phyloP scores from a whole-genome alignment of 1,140 invertebrate genomes.

The Achatina immaculata region DNA sequence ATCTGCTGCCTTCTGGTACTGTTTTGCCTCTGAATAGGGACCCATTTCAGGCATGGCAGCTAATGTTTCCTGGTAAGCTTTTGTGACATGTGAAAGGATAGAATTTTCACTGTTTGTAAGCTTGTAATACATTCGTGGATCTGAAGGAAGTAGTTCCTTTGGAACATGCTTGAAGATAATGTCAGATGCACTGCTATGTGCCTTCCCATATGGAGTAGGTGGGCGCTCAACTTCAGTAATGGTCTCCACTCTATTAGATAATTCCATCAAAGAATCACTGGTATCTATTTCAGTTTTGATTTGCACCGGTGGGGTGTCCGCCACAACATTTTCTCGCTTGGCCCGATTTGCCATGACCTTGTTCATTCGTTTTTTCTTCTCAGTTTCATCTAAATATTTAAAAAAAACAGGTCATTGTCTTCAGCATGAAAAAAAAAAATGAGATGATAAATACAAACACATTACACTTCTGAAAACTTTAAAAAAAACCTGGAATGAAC shows the following conservation, averaged over 20 bases:
- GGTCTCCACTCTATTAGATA: neutral
- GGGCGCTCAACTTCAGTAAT: slow-evolving; percentile 26
- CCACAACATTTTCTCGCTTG: slow-evolving; percentile 10
- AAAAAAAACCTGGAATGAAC: too few species aligned
- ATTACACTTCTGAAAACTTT: too few species aligned
- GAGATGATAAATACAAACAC: too few species aligned
- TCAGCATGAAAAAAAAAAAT: too few species aligned
- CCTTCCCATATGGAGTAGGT: slow-evolving; percentile 27
- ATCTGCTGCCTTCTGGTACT: slow-evolving; percentile 56
- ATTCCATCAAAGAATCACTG: neutral
- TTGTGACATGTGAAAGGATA: slow-evolving; percentile 34
- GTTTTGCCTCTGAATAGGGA: slow-evolving; percentile 37
- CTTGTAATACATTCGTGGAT: slow-evolving; percentile 39
- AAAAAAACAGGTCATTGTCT: too few species aligned
- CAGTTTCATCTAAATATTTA: slow-evolving; percentile 40
- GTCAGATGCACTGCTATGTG: slow-evolving; percentile 25
- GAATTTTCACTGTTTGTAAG: slow-evolving; percentile 29
- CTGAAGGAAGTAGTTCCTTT: slow-evolving; percentile 25
- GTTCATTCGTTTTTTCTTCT: slow-evolving; percentile 41
- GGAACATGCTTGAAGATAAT: slow-evolving; percentile 41
- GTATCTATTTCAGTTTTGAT: slow-evolving; percentile 23
- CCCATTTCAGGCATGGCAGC: slow-evolving; percentile 38
- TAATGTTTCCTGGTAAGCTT: slow-evolving; percentile 42
- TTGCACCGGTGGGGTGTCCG: slow-evolving; percentile 5
- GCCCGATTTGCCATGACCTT: slow-evolving; percentile 44